Conservation (phyloP, 2,888 invertebrate species). For the Ariolimax columbianus region DNA sequence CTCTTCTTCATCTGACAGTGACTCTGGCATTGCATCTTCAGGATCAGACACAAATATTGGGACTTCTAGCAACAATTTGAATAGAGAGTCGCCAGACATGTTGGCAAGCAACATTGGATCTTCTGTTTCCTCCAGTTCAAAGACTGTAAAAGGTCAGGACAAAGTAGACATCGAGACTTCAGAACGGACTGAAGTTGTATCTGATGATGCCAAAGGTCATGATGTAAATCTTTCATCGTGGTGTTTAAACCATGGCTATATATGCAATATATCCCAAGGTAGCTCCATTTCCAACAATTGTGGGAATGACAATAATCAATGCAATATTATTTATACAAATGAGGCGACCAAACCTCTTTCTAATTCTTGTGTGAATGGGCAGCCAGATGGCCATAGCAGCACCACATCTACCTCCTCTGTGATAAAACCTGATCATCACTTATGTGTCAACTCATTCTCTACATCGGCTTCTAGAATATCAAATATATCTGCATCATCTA, state of each 20-base stretch:
- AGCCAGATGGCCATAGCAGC: conserved; percentile 28
- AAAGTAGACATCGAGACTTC: neutral
- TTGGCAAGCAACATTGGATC: neutral
- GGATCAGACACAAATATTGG: conserved; percentile 35
- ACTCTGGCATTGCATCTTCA: conserved; percentile 56
- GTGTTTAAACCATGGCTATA: conserved; percentile 15
- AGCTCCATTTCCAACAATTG: conserved; percentile 9
- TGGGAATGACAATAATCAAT: conserved; percentile 35
- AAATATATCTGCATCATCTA: neutral
- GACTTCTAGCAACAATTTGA: neutral
- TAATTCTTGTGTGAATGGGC: conserved; percentile 31
- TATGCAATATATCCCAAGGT: conserved; percentile 38
- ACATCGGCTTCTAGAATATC: neutral
- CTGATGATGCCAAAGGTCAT: neutral
- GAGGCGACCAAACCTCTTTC: conserved; percentile 16
- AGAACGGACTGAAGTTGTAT: neutral
- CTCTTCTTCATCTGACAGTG: conserved; percentile 56
- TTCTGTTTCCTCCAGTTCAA: neutral
- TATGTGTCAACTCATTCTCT: neutral
- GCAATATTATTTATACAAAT: conserved; percentile 43
- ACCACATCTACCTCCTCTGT: conserved; percentile 39
- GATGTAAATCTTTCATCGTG: neutral
- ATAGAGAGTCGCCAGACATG: conserved; percentile 27
- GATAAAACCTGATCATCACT: conserved; percentile 20
- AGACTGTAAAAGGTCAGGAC: neutral